Conservation (phyloP, 2,888 invertebrate species). For the Agrotis ipsilon region DNA sequence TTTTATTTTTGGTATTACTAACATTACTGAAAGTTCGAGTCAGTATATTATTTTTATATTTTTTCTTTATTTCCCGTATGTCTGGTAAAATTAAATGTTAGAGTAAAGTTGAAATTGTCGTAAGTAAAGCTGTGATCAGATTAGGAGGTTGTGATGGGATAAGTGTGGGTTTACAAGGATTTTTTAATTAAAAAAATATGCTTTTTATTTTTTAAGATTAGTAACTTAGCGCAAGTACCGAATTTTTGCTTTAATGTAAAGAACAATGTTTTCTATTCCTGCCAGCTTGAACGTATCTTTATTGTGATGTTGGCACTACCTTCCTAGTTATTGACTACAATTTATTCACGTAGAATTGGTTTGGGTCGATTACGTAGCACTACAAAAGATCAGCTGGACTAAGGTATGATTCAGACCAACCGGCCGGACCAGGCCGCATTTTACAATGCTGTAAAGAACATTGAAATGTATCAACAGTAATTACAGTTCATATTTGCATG, state of each 20-base stretch:
- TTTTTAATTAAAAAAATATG: constrained; percentile 75
- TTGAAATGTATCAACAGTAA: too few species aligned
- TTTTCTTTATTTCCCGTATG: constrained; percentile 28
- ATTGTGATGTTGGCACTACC: constrained; percentile 33
- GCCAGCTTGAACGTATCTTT: constrained; percentile 66
- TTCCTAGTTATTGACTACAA: background rate
- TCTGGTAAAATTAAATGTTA: constrained; percentile 69
- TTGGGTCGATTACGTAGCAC: background rate
- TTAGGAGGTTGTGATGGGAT: constrained; percentile 88
- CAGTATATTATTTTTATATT: too few species aligned
- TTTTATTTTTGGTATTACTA: too few species aligned
- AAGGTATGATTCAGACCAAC: too few species aligned
- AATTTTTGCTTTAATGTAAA: constrained; percentile 80
- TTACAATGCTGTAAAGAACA: too few species aligned
- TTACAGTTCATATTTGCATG: too few species aligned
- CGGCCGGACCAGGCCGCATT: too few species aligned
- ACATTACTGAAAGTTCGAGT: too few species aligned
- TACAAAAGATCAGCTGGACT: background rate
- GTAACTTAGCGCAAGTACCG: constrained; percentile 75
- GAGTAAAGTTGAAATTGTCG: constrained; percentile 74
- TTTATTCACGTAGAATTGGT: background rate
- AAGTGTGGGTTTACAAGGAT: constrained; percentile 78
- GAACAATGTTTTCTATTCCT: constrained; percentile 75
- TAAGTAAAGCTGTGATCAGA: constrained; percentile 89
- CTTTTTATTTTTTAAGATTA: constrained; percentile 78